Conservation (phyloP, 2,888 invertebrate genomes). For the Hyles lineata region DNA sequence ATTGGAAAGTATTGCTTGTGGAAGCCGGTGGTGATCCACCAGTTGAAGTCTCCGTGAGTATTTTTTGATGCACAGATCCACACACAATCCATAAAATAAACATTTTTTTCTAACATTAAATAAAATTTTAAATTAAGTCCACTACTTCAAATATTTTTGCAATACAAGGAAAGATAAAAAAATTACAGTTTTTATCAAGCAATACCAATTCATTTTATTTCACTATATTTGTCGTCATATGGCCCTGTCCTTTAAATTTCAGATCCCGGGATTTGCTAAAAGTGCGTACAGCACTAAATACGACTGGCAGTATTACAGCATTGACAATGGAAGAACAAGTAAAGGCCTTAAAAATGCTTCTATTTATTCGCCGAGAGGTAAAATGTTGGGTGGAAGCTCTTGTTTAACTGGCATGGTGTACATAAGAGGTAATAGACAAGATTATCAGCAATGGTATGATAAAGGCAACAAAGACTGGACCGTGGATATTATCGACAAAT, state of each 20-base stretch:
- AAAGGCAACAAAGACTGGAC: constrained; percentile 68
- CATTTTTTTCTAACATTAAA: too few relatives aligned
- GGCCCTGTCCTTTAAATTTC: not conserved
- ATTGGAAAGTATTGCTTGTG: constrained; percentile 53
- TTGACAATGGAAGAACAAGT: constrained; percentile 88
- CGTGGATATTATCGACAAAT: constrained; percentile 36
- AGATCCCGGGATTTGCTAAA: constrained; percentile 37
- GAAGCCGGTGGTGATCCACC: constrained; percentile 54
- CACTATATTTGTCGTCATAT: not conserved
- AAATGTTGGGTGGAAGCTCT: constrained; percentile 83
- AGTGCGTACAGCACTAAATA: constrained; percentile 66
- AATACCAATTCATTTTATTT: too few relatives aligned
- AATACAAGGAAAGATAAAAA: not conserved
- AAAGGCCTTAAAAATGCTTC: constrained; percentile 79
- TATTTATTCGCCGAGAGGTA: constrained; percentile 83
- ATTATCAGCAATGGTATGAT: constrained; percentile 77
- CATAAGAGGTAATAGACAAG: constrained; percentile 72
- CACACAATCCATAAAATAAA: not conserved
- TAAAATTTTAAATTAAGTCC: too few relatives aligned
- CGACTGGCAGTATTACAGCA: constrained; percentile 94
- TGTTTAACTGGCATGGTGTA: constrained; percentile 83
- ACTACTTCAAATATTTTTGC: too few relatives aligned
- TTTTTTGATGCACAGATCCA: not conserved
- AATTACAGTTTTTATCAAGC: too few relatives aligned
- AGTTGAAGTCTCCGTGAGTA: constrained; percentile 41